Conservation (phyloP, 2,113 vertebrate genomes). For the Salminus brasiliensis region DNA sequence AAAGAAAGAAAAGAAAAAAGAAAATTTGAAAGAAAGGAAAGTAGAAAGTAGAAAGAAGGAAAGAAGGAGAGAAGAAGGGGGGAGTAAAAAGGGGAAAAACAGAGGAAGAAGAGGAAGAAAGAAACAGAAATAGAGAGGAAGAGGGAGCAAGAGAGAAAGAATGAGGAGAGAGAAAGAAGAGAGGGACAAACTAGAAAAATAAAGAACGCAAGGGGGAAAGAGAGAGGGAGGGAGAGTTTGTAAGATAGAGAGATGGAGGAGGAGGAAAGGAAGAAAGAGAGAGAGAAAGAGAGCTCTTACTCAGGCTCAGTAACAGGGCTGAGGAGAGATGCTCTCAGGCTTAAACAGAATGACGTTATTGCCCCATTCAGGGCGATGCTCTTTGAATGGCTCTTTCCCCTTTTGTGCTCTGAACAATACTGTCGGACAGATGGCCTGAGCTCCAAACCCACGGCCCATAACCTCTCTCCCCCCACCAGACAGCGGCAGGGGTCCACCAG, state of each 20-base stretch:
- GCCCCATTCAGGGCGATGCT: constrained; percentile 44
- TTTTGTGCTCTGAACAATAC: constrained; percentile 65
- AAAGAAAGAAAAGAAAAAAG: no score
- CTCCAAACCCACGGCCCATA: constrained; percentile 24
- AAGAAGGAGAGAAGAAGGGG: no score
- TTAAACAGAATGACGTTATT: constrained; percentile 43
- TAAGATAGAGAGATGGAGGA: background rate
- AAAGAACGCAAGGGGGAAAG: background rate
- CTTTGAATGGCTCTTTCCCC: constrained; percentile 52
- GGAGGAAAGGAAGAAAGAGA: background rate
- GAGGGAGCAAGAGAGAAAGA: background rate
- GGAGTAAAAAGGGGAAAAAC: background rate
- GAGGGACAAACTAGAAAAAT: no score
- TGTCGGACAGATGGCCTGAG: constrained; percentile 61
- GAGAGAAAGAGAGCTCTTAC: background rate
- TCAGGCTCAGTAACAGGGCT: constrained; percentile 6
- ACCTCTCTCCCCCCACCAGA: constrained; percentile 38
- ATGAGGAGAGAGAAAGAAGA: background rate
- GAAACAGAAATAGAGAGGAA: no score
- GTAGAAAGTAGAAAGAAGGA: no score
- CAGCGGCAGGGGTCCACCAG: constrained; percentile 27
- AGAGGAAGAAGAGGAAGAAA: no score
- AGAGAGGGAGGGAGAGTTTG: background rate
- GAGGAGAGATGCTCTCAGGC: constrained; percentile 11
- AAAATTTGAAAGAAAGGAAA: no score